Conservation (phyloP, 2,797 vertebrate genomes). For the Dendrocincla fuliginosa region DNA sequence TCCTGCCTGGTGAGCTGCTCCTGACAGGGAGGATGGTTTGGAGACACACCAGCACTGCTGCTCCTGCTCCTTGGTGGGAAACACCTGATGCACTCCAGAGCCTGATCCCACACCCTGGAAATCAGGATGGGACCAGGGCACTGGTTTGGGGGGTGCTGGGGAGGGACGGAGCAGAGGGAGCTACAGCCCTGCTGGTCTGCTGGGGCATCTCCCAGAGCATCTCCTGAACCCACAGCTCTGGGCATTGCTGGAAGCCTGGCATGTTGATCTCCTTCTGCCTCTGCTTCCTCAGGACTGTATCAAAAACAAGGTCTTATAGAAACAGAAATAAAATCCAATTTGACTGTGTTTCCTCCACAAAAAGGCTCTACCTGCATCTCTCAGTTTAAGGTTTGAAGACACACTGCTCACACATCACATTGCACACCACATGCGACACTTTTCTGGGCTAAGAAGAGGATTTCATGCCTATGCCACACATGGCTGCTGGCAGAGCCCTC, state of each 20-base stretch:
- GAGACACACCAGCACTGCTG: background rate
- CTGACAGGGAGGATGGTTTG: background rate
- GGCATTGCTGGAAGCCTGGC: background rate
- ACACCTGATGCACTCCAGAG: background rate
- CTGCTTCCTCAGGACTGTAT: background rate
- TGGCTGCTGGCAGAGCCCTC: background rate
- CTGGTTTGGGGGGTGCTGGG: fast-evolving
- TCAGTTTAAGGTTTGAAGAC: background rate
- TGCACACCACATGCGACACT: background rate
- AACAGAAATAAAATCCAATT: background rate
- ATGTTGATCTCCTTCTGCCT: background rate
- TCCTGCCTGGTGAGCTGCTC: background rate
- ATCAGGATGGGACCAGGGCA: background rate
- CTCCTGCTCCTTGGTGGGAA: background rate
- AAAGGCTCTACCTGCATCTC: background rate
- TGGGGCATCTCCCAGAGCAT: background rate
- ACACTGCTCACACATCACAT: background rate
- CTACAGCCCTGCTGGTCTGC: background rate
- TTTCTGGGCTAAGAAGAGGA: background rate
- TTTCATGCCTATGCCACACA: background rate
- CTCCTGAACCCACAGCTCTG: background rate
- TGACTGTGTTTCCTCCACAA: background rate
- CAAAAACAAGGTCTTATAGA: background rate
- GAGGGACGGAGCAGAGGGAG: background rate
- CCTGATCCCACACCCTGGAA: background rate